phyloP scores from a whole-genome alignment of 2,888 invertebrate genomes.

The Ectemnius cavifrons region DNA sequence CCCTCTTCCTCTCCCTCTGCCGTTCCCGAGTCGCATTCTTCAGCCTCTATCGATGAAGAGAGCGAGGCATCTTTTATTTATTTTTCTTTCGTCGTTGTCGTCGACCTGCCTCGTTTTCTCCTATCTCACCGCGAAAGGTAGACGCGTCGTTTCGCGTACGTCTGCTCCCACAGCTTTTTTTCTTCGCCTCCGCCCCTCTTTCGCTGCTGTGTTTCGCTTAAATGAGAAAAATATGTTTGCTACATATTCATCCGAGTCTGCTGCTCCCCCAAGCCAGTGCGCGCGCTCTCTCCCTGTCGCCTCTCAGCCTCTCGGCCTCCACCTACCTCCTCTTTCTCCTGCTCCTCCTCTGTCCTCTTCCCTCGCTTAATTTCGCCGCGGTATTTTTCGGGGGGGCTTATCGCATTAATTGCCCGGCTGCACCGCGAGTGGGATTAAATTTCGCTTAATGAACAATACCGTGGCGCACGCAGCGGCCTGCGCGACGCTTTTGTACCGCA shows the following conservation, averaged over 20 bases:
- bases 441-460: constrained; percentile 53
- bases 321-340: too few relatives aligned
- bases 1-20: background rate
- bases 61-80: constrained; percentile 24
- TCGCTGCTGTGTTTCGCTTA: constrained; percentile 19
- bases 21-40: constrained; percentile 5
- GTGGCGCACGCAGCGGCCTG: background rate
- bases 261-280: constrained; percentile 7
- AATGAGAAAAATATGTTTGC: constrained; percentile 31
- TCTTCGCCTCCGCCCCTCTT: background rate
- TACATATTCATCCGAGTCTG: constrained; percentile 34
- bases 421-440: constrained; percentile 50
- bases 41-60: constrained; percentile 7
- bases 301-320: background rate
- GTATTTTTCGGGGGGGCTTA: constrained; percentile 54
- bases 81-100: constrained; percentile 21
- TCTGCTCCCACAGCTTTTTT: background rate
- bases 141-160: background rate
- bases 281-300: background rate
- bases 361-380: constrained; percentile 52
- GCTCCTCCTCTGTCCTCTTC: too few relatives aligned
- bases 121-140: constrained; percentile 2
- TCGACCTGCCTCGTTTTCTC: constrained; percentile 9
- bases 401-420: constrained; percentile 57
- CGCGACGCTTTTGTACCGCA: too few relatives aligned